These are phyloP conservation scores for Onthophagus taurus DNA, from an alignment of 1,140 invertebrate species.

Conservation along the genomic window DNA sequence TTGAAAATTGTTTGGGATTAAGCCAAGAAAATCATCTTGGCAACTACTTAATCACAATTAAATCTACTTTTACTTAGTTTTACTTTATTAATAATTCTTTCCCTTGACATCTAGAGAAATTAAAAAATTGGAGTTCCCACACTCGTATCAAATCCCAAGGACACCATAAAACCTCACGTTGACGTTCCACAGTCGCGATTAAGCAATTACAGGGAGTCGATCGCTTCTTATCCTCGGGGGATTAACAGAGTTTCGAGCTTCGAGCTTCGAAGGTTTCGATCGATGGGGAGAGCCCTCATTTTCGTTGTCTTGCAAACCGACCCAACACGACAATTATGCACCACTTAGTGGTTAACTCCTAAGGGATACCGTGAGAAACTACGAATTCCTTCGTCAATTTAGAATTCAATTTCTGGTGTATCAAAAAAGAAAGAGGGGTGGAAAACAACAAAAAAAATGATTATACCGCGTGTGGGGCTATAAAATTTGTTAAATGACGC, in stretches of 20 bases:
- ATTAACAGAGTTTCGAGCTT: too few species aligned
- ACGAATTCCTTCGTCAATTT: too few species aligned
- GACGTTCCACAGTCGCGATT: neutral
- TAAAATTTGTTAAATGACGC: constrained; percentile 27
- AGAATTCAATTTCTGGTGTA: too few species aligned
- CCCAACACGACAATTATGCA: neutral
- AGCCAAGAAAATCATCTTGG: too few species aligned
- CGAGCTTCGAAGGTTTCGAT: neutral
- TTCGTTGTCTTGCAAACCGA: neutral
- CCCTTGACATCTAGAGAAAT: too few species aligned
- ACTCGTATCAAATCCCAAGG: constrained; percentile 2
- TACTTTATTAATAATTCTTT: too few species aligned
- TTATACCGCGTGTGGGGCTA: constrained; percentile 15
- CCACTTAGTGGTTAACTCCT: too few species aligned
- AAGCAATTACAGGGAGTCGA: constrained; percentile 2
- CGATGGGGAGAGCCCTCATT: neutral
- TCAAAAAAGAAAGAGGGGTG: too few species aligned
- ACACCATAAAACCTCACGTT: constrained; percentile 2
- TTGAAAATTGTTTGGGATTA: too few species aligned
- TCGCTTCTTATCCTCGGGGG: neutral
- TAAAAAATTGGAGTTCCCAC: too few species aligned
- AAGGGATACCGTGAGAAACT: neutral
- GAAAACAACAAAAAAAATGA: constrained; percentile 2
- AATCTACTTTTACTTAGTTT: too few species aligned
- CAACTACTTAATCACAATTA: too few species aligned